Base-by-base conservation (phyloP, 2,797 vertebrate species). In the Hoplostethus atlanticus region DNA sequence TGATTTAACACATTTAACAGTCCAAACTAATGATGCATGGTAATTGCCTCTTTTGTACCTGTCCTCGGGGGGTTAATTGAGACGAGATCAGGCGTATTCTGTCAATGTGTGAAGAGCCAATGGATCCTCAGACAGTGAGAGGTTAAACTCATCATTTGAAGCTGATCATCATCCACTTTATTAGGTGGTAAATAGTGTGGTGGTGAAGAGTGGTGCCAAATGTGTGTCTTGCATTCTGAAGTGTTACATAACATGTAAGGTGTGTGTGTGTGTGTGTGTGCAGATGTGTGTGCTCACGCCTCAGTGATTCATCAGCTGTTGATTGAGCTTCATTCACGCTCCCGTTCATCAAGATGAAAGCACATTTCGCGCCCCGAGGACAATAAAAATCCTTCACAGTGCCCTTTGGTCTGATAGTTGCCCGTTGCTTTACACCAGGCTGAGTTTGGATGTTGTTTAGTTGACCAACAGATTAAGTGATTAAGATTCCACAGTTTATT, bases 231-330 rank as follows among this genome's bases (percentile, higher is more conserved):
- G 63, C 69, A 64, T 56, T 69, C 30, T 69, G 71, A 38, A 34
- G 67, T 60, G 85, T 64, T 76, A 68, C 52, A 70, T 7, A 25
- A 40, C 46, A n/a, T 61, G 38, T 6, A 17, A 59, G 30, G 55
- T 71, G 40, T 60, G 42, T 71, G 46, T 59, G 31, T 25, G 31
- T 46, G 61, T 40, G 21, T 40, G 40, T n/a, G 52, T 47, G 30
- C 28, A 28, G 28, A 28, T 76, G 70, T 56, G 80, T 71, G 76
- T 16, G 66, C 78, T 52, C 68, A 87, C 85, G 53, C 74, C 80
- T 86, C 67, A 4, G 56, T 60, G 82, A 83, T 91, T 90, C 79
- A 85, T 92, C 86, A 93, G 87, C 86, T 91, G 90, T 71, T 84
- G 86, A 90, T 73, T 81, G 85, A 76, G 67, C 65, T 65, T 57